These are phyloP conservation scores for Hucho hucho DNA, from an alignment of 2,113 vertebrate genomes.

Conservation along the genomic window DNA sequence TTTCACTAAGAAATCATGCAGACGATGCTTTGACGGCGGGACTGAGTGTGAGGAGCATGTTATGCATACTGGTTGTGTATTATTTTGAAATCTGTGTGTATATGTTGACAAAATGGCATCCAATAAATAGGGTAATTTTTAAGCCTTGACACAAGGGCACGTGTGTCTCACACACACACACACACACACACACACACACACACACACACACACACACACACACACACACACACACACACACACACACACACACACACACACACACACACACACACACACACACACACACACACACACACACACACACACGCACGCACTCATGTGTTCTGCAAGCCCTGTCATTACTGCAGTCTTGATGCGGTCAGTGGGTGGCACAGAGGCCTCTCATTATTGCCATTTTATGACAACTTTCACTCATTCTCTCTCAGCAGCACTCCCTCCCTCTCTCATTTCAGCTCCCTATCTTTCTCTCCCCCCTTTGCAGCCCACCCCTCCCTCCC, in stretches of 20 bases:
- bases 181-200: conserved; percentile 7
- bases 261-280: conserved; percentile 2
- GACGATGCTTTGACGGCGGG: not conserved
- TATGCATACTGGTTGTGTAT: not conserved
- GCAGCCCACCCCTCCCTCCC: conserved; percentile 17
- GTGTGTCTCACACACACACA: not conserved
- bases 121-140: conserved; percentile 45
- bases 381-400: conserved; percentile 70
- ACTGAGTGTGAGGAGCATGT: not conserved
- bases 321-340: conserved; percentile 65
- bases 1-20: not conserved
- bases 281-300: conserved; percentile 15
- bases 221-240: not conserved
- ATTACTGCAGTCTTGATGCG: conserved; percentile 74
- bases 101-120: not conserved
- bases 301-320: conserved; percentile 31
- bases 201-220: not conserved
- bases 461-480: not conserved
- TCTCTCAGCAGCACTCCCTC: conserved; percentile 17
- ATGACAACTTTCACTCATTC: conserved; percentile 73
- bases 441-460: conserved; percentile 7
- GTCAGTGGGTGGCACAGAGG: conserved; percentile 70
- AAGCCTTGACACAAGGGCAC: conserved; percentile 44
- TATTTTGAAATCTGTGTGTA: not conserved
- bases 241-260: conserved; percentile 7